A percentile compares a stretch with the other conserved stretches of the same genome.
These are phyloP conservation scores for Marronus borbonicus DNA, from an alignment of 2,888 invertebrate genomes.

Conservation along the genomic window DNA sequence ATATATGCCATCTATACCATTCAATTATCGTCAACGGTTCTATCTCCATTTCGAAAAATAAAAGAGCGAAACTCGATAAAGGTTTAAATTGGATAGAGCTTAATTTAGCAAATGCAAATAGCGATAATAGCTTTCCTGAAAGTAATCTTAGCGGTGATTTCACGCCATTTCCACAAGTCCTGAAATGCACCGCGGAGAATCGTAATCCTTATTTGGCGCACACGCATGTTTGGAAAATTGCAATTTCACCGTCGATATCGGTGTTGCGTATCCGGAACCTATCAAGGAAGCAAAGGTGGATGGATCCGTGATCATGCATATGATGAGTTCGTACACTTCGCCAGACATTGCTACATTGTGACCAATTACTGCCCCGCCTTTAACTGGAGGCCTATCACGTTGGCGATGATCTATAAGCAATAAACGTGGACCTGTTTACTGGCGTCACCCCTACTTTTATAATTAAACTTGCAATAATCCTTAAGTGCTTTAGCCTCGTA, in stretches of 20 bases:
- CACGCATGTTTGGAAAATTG: constrained; percentile 18
- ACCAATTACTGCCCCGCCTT: constrained; percentile 57
- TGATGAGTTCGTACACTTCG: constrained; percentile 40
- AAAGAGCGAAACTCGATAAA: neutral
- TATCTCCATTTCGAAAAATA: too few relatives aligned
- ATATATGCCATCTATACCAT: too few relatives aligned
- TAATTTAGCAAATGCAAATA: neutral
- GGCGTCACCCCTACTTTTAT: constrained; percentile 63
- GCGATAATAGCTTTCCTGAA: constrained; percentile 2
- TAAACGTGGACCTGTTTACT: constrained; percentile 62
- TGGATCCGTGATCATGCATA: constrained; percentile 35
- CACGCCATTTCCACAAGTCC: neutral
- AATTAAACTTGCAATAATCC: constrained; percentile 64
- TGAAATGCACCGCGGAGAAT: neutral
- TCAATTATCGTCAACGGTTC: too few relatives aligned
- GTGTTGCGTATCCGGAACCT: constrained; percentile 17
- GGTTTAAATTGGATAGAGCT: constrained; percentile 5
- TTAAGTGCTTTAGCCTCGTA: constrained; percentile 61
- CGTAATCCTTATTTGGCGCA: neutral
- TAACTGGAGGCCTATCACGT: constrained; percentile 59
- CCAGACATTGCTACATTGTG: constrained; percentile 59
- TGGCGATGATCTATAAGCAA: constrained; percentile 63
- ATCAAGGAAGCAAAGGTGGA: constrained; percentile 26
- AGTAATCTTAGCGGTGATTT: neutral
- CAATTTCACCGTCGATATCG: constrained; percentile 3